These are phyloP conservation scores for Asobara japonica DNA, from an alignment of 1,140 invertebrate genomes.

Conservation along the genomic window DNA sequence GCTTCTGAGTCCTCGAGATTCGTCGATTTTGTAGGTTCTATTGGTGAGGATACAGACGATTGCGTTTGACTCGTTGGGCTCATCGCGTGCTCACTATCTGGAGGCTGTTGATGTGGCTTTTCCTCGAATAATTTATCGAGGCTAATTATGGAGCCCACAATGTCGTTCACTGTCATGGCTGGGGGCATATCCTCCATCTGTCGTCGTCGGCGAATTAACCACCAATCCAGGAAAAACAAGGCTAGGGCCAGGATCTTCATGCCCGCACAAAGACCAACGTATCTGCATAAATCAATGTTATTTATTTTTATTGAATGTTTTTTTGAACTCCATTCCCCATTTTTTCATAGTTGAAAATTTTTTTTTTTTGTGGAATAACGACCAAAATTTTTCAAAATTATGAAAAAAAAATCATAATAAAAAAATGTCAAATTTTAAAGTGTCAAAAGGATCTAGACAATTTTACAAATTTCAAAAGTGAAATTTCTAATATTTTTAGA, in stretches of 20 bases:
- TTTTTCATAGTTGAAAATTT: too few relatives aligned
- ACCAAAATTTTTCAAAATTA: too few relatives aligned
- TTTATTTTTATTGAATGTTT: too few relatives aligned
- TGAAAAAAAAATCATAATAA: too few relatives aligned
- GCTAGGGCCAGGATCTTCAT: slow-evolving; percentile 88
- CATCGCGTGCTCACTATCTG: slow-evolving; percentile 47
- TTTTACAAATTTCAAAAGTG: too few relatives aligned
- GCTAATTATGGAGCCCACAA: slow-evolving; percentile 87
- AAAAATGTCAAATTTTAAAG: too few relatives aligned
- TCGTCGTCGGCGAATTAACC: slow-evolving; percentile 81
- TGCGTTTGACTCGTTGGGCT: slow-evolving; percentile 53
- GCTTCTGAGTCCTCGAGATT: slow-evolving; percentile 58
- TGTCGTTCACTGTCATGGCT: slow-evolving; percentile 77
- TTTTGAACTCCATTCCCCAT: too few relatives aligned
- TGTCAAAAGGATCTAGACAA: too few relatives aligned
- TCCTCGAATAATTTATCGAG: slow-evolving; percentile 84
- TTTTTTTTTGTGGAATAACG: too few relatives aligned
- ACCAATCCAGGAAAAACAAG: slow-evolving; percentile 90
- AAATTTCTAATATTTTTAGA: too few relatives aligned
- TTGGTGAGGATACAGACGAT: slow-evolving; percentile 60
- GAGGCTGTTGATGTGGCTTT: slow-evolving; percentile 59
- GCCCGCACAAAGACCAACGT: slow-evolving; percentile 89
- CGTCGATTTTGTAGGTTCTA: slow-evolving; percentile 58
- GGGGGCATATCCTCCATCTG: slow-evolving; percentile 78
- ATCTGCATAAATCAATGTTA: too few relatives aligned